These are phyloP conservation scores for Diplodus puntazzo DNA, from an alignment of 2,797 vertebrate genomes.

Conservation along the genomic window DNA sequence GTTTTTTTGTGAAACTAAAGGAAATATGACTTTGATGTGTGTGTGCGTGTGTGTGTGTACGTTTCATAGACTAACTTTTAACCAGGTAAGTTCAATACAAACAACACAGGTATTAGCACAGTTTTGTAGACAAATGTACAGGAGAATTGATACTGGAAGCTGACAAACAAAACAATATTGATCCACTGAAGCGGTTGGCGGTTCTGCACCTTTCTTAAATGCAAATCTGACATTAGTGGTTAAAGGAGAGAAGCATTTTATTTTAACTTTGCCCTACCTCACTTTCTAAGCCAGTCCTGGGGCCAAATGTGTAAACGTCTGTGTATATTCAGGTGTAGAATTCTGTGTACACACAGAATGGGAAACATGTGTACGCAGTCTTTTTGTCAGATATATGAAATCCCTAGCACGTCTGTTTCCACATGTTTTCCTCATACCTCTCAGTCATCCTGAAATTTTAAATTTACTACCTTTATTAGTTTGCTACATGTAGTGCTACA, in stretches of 20 bases:
- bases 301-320: background rate
- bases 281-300: background rate
- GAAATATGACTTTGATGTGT: background rate
- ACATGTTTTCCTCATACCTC: too few relatives aligned
- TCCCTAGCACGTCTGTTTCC: too few relatives aligned
- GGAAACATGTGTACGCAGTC: too few relatives aligned
- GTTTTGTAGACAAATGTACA: constrained; percentile 6
- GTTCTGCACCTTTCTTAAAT: background rate
- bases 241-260: constrained; percentile 11
- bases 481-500: too few relatives aligned
- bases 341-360: too few relatives aligned
- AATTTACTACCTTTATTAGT: too few relatives aligned
- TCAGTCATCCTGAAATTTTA: too few relatives aligned
- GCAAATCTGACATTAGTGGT: constrained; percentile 17
- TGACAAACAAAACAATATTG: constrained; percentile 17
- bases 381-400: too few relatives aligned
- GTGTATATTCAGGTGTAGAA: too few relatives aligned
- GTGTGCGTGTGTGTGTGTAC: background rate
- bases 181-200: constrained; percentile 10
- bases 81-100: constrained; percentile 10
- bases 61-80: constrained; percentile 23
- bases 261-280: background rate
- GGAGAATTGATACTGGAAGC: background rate
- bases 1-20: constrained; percentile 19
- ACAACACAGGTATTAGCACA: constrained; percentile 10